Evolutionary conservation across 92 coral and sea anemone species (phyloP).

Genomic region (Nematostella vectensis): DNA sequence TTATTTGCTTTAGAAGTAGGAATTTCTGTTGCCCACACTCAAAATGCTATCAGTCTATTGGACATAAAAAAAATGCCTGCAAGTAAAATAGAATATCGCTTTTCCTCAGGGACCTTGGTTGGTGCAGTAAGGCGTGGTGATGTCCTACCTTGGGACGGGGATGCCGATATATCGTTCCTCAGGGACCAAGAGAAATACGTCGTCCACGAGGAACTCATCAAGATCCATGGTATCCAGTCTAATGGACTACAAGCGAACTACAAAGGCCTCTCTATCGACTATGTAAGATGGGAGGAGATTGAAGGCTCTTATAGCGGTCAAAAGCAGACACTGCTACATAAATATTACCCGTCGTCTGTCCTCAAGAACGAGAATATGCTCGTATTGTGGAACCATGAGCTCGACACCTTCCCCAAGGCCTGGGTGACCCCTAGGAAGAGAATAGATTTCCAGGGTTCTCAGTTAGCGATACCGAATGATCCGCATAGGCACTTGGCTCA

Average conservation of each 20-base stretch:
- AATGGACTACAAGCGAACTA: constrained; percentile 48
- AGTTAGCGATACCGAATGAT: constrained; percentile 54
- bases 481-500: constrained; percentile 36
- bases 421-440: constrained; percentile 57
- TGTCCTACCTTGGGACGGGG: constrained; percentile 85
- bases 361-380: constrained; percentile 36
- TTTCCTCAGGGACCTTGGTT: constrained; percentile 57
- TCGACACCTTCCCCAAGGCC: constrained; percentile 46
- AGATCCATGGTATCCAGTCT: constrained; percentile 38
- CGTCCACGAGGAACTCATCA: constrained; percentile 35
- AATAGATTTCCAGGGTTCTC: constrained; percentile 49
- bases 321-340: constrained; percentile 33
- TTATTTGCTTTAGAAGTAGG: no score
- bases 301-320: constrained; percentile 29
- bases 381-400: constrained; percentile 26
- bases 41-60: no score
- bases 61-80: no score
- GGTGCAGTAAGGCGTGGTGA: constrained; percentile 61
- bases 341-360: constrained; percentile 46
- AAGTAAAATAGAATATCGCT: no score
- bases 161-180: constrained; percentile 74
- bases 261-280: constrained; percentile 40
- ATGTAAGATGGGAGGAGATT: constrained; percentile 42
- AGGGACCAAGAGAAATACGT: constrained; percentile 4
- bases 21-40: no score